phyloP scores from a whole-genome alignment of 2,797 vertebrate species.

The Natrix natrix region DNA sequence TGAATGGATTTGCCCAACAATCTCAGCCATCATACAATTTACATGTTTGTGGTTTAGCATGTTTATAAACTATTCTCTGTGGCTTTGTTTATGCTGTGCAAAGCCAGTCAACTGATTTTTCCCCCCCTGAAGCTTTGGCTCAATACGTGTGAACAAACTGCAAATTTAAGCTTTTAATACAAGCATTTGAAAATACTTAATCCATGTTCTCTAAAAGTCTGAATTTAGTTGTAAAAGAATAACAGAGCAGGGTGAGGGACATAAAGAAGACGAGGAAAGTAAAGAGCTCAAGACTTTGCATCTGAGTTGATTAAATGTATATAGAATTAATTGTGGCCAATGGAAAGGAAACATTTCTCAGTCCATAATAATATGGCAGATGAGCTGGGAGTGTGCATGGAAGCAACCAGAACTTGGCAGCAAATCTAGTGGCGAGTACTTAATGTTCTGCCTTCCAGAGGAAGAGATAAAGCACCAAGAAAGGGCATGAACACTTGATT shows the following conservation, averaged over 20 bases:
- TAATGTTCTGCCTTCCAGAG: constrained; percentile 51
- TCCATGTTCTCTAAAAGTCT: neutral
- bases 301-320: neutral
- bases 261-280: neutral
- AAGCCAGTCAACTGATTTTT: neutral
- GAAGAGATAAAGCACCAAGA: constrained; percentile 35
- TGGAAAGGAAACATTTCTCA: constrained; percentile 26
- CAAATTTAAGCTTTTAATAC: neutral
- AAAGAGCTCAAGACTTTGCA: neutral
- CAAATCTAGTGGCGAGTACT: constrained; percentile 44
- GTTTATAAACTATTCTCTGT: neutral
- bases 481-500: constrained; percentile 47
- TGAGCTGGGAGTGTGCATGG: neutral
- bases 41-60: neutral
- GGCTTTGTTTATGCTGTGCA: neutral
- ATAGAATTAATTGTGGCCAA: neutral
- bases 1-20: neutral
- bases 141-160: neutral
- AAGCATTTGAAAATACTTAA: neutral
- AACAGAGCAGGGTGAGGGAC: neutral
- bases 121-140: neutral
- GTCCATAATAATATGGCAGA: neutral
- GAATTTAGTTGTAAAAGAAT: neutral
- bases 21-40: neutral
- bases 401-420: constrained; percentile 28